phyloP scores from a whole-genome alignment of 2,113 vertebrate genomes.

The Artemisiospiza belli region DNA sequence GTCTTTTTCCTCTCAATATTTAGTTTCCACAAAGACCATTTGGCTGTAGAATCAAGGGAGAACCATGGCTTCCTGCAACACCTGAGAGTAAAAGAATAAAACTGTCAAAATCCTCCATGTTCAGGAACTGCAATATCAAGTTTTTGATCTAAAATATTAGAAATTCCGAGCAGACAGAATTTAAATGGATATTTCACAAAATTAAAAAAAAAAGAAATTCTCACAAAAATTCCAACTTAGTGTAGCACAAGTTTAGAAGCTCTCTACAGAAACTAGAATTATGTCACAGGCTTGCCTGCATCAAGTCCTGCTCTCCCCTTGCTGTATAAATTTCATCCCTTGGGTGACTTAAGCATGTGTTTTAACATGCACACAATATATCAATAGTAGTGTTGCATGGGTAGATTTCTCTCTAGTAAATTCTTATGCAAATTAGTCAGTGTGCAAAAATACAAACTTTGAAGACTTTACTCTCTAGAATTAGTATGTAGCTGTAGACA shows the following conservation, averaged over 20 bases:
- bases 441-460: background rate
- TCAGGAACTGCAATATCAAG: rapidly evolving
- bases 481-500: rapidly evolving
- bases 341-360: background rate
- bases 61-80: background rate
- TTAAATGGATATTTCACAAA: background rate
- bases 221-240: background rate
- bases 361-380: background rate
- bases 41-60: background rate
- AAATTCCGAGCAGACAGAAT: background rate
- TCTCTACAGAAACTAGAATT: background rate
- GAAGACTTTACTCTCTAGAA: background rate
- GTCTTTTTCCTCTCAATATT: background rate
- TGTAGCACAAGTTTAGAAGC: background rate
- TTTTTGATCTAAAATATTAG: background rate
- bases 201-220: background rate
- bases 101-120: background rate
- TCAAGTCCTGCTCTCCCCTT: background rate
- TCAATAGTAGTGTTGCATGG: background rate
- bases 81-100: background rate
- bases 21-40: background rate
- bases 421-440: background rate
- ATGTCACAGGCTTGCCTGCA: background rate
- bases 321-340: background rate
- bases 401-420: background rate